Base-by-base conservation (phyloP, 2,888 invertebrate species). In the Habroteleia sp. region DNA sequence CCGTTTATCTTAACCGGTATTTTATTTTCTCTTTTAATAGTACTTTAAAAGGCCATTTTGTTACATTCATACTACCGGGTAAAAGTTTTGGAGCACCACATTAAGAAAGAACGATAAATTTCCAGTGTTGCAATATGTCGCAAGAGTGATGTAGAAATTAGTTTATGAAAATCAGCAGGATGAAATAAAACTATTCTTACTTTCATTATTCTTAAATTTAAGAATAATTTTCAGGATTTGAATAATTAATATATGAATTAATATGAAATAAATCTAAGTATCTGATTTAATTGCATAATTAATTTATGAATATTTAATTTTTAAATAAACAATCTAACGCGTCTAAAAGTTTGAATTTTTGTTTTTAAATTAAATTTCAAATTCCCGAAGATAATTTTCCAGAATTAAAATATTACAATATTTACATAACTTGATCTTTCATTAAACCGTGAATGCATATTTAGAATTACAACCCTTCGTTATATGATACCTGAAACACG, bases 391-490 rank as follows among this genome's bases (percentile, higher is more conserved):
- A n/a, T n/a, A n/a, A n/a, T n/a, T n/a, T n/a, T n/a, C n/a, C n/a
- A 33, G 10, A 31, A 35, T 13, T 6, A 46, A 48, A 68, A 31
- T 50, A n/a, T 29, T 11, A 46, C 31, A 56, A 68, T 58, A 68
- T 68, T 56, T 58, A 27, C 58, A 58, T 68, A 68, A 56, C 44
- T 17, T 23, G 66, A 56, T 58, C 41, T 50, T 56, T 68, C 68
- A 60, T 50, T 60, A 68, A 48, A 33, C 25, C 16, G 42, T n/a
- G 20, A 58, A 39, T 44, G 37, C 41, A 16, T 46, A 25, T 52
- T 71, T 71, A 37, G 35, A 44, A 10, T 23, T 35, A 20, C 37
- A 54, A 60, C 69, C 54, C 60, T 39, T 54, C 20, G 62, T 71
- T 44, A 71, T 54, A 39, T 14, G 69, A 71, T 62, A 60, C 62